Evolutionary conservation across 1,140 invertebrate genomes (phyloP).

Genomic region (Heliconius congener): DNA sequence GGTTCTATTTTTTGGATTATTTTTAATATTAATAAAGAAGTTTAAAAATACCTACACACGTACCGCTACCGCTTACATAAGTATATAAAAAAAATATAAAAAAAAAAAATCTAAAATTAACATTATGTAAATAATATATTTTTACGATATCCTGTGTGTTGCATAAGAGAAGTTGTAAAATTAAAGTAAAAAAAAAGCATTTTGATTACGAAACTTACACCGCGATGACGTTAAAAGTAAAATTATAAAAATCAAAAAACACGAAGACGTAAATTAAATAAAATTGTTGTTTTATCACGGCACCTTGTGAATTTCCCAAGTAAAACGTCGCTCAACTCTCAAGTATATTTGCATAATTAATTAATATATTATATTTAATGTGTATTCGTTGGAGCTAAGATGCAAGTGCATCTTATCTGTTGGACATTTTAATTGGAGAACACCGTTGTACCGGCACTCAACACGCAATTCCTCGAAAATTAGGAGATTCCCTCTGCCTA

Average conservation of each 20-base stretch:
- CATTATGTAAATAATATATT: no score
- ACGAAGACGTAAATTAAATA: not conserved
- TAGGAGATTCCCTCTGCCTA: no score
- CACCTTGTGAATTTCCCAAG: not conserved
- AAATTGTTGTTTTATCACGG: not conserved
- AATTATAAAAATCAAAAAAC: not conserved
- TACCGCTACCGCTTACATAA: no score
- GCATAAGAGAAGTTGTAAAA: not conserved
- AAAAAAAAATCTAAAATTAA: no score
- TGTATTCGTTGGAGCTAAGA: constrained; percentile 15
- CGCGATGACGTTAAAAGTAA: not conserved
- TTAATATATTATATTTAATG: not conserved
- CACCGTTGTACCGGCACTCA: no score
- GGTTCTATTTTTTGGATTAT: no score
- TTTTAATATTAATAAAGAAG: no score
- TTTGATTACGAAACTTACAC: not conserved
- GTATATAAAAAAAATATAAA: no score
- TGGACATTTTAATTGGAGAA: no score
- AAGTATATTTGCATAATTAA: constrained; percentile 7
- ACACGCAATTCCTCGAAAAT: no score
- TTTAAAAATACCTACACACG: no score
- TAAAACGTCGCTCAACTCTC: not conserved
- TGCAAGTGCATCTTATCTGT: no score
- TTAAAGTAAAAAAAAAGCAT: not conserved
- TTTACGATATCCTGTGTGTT: not conserved